A percentile compares a stretch with the other conserved stretches of the same genome.
Conservation (phyloP, 2,797 vertebrate genomes). For the Microchirus variegatus region DNA sequence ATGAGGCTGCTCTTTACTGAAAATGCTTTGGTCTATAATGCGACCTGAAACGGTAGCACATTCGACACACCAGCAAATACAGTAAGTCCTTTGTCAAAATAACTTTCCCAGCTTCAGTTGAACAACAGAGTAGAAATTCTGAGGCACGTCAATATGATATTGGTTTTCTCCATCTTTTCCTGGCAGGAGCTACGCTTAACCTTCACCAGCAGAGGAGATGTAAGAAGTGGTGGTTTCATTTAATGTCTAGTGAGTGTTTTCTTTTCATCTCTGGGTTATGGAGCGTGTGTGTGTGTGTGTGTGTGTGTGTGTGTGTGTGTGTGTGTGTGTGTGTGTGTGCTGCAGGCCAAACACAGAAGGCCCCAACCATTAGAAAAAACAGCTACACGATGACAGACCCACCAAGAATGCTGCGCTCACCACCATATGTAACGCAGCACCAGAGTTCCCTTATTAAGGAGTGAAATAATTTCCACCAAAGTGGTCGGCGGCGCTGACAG, state of each 20-base stretch:
- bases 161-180: slow-evolving; percentile 56
- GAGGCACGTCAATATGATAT: slow-evolving; percentile 38
- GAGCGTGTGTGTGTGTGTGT: slow-evolving; percentile 44
- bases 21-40: neutral
- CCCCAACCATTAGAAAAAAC: slow-evolving; percentile 71
- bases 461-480: slow-evolving; percentile 81
- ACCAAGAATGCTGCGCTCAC: slow-evolving; percentile 79
- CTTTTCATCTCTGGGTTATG: slow-evolving; percentile 65
- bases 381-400: slow-evolving; percentile 77
- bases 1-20: neutral
- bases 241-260: slow-evolving; percentile 65
- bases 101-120: slow-evolving; percentile 24
- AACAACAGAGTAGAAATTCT: slow-evolving; percentile 30
- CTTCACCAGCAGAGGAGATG: slow-evolving; percentile 39
- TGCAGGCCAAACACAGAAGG: slow-evolving; percentile 66
- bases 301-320: slow-evolving; percentile 44
- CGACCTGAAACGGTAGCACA: neutral
- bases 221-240: slow-evolving; percentile 61
- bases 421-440: slow-evolving; percentile 77
- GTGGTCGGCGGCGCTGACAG: slow-evolving; percentile 73
- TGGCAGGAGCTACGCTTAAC: slow-evolving; percentile 41
- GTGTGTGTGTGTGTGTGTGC: slow-evolving; percentile 45
- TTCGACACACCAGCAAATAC: slow-evolving; percentile 1
- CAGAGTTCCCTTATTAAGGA: slow-evolving; percentile 80
- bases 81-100: slow-evolving; percentile 33